A percentile compares a stretch with the other conserved stretches of the same genome.
These are phyloP conservation scores for Micrastur ruficollis DNA, from an alignment of 2,797 vertebrate species.

Conservation along the genomic window DNA sequence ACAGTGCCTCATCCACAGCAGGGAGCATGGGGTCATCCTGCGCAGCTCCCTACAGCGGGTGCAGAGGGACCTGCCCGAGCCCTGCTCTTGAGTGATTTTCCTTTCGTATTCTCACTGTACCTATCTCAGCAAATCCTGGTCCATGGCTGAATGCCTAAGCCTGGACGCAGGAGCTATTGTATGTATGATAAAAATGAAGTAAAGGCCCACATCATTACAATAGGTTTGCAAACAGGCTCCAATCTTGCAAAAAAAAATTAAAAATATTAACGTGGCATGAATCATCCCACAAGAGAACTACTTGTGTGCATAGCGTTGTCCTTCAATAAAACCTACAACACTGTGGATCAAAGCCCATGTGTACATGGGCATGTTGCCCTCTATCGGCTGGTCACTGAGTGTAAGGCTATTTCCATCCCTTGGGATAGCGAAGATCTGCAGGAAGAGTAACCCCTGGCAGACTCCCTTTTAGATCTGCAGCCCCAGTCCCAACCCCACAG, in stretches of 20 bases:
- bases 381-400: constrained; percentile 9
- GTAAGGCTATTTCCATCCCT: background rate
- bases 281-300: background rate
- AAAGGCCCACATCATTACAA: background rate
- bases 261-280: background rate
- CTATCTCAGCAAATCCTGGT: background rate
- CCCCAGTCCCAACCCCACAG: background rate
- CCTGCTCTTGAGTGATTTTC: background rate
- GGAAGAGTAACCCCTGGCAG: background rate
- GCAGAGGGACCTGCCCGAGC: background rate
- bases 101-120: background rate
- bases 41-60: background rate
- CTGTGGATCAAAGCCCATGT: background rate
- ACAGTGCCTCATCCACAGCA: accelerated
- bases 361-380: constrained; percentile 46
- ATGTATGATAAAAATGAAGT: accelerated
- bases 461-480: background rate
- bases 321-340: background rate
- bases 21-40: background rate
- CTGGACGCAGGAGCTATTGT: background rate
- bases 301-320: background rate
- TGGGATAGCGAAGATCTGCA: background rate
- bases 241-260: background rate
- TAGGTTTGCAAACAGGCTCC: background rate
- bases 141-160: background rate